Base-by-base conservation (phyloP, 2,797 vertebrate genomes). In the Chromis chromis region DNA sequence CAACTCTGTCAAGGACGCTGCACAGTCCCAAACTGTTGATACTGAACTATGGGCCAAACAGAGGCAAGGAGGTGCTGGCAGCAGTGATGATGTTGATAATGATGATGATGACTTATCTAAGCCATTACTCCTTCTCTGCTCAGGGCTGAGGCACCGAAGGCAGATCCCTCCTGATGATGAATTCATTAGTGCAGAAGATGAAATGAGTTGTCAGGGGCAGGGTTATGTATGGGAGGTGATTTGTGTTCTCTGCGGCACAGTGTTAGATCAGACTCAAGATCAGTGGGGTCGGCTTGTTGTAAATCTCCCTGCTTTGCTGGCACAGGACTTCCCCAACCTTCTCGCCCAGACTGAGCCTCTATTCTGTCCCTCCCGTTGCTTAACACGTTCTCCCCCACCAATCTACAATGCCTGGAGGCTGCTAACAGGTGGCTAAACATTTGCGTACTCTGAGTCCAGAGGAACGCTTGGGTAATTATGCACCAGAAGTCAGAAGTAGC, bases 381-480 rank as follows among this genome's bases (percentile, higher is more conserved):
- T 31, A 19, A 25, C 67, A 61, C 48, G 25, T 65, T 66, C 72
- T 54, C 74, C 72, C 44, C 59, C 59, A 40, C 62, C 60, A 48
- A 68, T 75, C 65, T 70, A 67, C 81, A 72, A 75, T 70, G 78
- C 86, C 61, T 63, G 44, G 31, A 72, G 76, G 79, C 80, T 86
- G 83, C 89, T 86, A 89, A 93, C 92, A 93, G 92, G 91, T 94
- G 91, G 89, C 82, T 83, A 60, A 89, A 66, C 86, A 90, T 92
- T 89, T 87, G 87, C 60, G 70, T 79, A 78, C 85, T 87, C 80
- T 86, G 72, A 85, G 70, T 88, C 76, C 74, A 84, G 48, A 74
- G 76, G 55, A 81, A 60, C 53, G 69, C 80, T 87, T 4, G 59
- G 48, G 71, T 82, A 65, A 88, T 83, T 81, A 82, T 74, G 82